Evolutionary conservation across 2,113 vertebrate genomes (phyloP), one percentile per base, ranked within the genome.

Genomic region (Phocoena sinus): DNA sequence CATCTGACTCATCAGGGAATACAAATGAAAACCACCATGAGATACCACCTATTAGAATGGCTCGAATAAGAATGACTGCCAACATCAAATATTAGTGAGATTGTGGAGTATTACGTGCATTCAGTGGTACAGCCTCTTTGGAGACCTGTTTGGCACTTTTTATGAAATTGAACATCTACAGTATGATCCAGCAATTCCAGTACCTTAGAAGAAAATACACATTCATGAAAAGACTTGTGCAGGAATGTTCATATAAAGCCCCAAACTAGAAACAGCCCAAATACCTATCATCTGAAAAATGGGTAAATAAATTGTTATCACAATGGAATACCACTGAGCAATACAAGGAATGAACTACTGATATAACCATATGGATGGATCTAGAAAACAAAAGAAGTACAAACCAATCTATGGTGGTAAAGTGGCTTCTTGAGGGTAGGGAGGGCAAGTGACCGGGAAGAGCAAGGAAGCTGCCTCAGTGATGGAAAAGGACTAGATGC

Each of bases 401-500:
- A 36, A 38, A 21, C 15, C 18, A 1, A 1, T 23, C 53, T 56
- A 0, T 33, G 20, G 47, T 25, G 58, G n/a, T 63, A 0, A 41
- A 44, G 62, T 38, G 88, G 31, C 33, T 65, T 68, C 84, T 33
- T 33, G 73, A 79, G 74, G 14, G 21, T 18, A 18, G 4, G 31
- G 50, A 5, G 67, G 11, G 28, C 41, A 74, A 26, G n/a, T 14
- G 18, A 26, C 47, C 3, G 25, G 73, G 38, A 47, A 88, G 87
- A 41, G 36, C 58, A 4, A 17, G 56, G 41, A 38, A 14, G 4
- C 41, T 63, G 50, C 25, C 76, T 60, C 23, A 50, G 18, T 65
- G 58, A 17, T 12, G 2, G 23, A 28, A 36, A 9, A 2, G 1
- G 6, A 15, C 73, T 3, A 4, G 83, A 1, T 47, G 36, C 31